Evolutionary conservation across 2,888 invertebrate genomes (phyloP), one percentile per base, ranked within the genome.

Genomic region (Luffia ferchaultella): DNA sequence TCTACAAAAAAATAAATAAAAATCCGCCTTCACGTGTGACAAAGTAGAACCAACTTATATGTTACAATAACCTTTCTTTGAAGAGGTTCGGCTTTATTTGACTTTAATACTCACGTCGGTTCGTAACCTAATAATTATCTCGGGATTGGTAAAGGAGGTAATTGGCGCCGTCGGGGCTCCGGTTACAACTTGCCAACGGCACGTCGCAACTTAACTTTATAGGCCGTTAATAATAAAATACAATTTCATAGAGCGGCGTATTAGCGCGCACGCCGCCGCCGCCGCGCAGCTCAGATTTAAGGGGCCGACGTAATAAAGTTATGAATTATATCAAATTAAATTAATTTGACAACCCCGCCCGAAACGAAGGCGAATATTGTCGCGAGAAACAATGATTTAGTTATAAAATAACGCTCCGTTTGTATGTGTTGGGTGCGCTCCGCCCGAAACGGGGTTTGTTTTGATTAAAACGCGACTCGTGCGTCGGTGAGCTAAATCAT

Each of bases 171-270:
- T 60, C 69, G 68, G 30, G 30, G 30, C 30, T 71, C 58, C 62
- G 67, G 76, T 70, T 72, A 76, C 79, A 76, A 78, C 71, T 77
- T 71, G 68, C 65, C 70, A 73, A 75, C 76, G 76, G 72, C 71
- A 71, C 74, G 73, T 78, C 69, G 67, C 73, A 62, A 66, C 62
- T 65, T 63, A 65, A 73, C 70, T 82, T 80, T 79, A 80, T 77
- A 77, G 73, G 77, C 78, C 73, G 73, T 75, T 78, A 77, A 79
- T 78, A 77, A 79, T 79, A 80, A 82, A 82, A 80, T 72, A 78
- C 75, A 77, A 77, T 77, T 80, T 73, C 80, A 76, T 76, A 76
- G 71, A 75, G 67, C 66, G 30, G 30, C 30, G 30, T 30, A 30
- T 30, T 30, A 30, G 30, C 30, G 30, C 30, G 30, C 30, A 12